Base-by-base conservation (phyloP, 2,113 vertebrate species). In the Cyprinodon brontotheroides region DNA sequence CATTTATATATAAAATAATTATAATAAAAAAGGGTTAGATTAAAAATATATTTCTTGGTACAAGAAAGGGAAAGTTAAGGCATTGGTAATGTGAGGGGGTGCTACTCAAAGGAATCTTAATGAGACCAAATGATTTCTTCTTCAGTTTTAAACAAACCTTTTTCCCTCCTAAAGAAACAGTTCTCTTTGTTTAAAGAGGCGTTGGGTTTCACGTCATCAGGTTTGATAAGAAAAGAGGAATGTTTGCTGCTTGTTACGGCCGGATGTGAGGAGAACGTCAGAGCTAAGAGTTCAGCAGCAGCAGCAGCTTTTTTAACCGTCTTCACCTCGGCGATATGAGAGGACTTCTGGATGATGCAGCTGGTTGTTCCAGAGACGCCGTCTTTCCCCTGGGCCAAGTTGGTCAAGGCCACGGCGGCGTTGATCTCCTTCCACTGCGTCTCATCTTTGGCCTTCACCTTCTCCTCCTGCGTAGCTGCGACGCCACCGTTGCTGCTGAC, bases 261-360 rank as follows among this genome's bases (percentile, higher is more conserved):
- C 69, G 48, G 9, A 45, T 45, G 29, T 29, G 29, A 29, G 29
- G 62, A 40, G 36, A 70, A 75, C 17, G 48, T 74, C 63, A 11
- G 60, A 39, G 80, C 85, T 93, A 98, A 89, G 97, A 98, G 72
- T 94, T 96, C 81, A 11, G 62, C 62, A 20, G 7, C 81, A 11
- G 62, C 62, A 20, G 7, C 3, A 97, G 96, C 92, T 41, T 98
- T 96, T 96, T 97, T 98, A 81, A 99, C 97, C 80, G 98, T 99
- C 94, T 99, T 99, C 87, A 99, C 96, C 95, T 99, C 98, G 70
- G 98, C 97, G 96, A 99, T 99, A 91, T 99, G 98, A 38, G 98
- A 99, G 9, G 98, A 99, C 92, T 99, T 99, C 94, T 99, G 98
- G 89, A 99, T 99, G 95, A 99, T 99, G 92, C 98, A 98, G 95